Conservation (phyloP, 2,113 vertebrate species). For the Oriolus oriolus region DNA sequence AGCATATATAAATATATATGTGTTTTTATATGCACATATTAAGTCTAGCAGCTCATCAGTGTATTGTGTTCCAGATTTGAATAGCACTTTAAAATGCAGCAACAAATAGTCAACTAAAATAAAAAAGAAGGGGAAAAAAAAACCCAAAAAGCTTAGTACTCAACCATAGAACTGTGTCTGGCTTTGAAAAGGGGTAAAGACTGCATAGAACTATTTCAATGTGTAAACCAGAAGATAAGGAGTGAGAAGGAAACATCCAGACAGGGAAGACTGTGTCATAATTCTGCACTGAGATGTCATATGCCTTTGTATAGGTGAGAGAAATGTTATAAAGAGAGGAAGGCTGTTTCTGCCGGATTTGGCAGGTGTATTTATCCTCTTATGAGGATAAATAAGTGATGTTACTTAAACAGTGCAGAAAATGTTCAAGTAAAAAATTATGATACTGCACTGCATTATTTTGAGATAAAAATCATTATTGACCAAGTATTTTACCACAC, state of each 20-base stretch:
- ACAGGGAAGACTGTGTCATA: background rate
- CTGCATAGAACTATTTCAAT: background rate
- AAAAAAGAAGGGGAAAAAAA: background rate
- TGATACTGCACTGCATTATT: background rate
- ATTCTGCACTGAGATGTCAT: background rate
- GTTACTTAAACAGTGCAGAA: background rate
- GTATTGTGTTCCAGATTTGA: background rate
- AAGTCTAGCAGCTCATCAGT: background rate
- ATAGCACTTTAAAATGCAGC: background rate
- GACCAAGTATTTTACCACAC: background rate
- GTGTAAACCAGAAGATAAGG: background rate
- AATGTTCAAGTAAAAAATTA: background rate
- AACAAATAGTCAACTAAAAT: background rate
- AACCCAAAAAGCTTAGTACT: background rate
- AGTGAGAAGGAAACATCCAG: background rate
- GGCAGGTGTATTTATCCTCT: background rate
- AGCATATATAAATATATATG: slow-evolving; percentile 10
- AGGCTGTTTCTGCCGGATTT: background rate
- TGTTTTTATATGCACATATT: background rate
- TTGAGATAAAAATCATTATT: background rate
- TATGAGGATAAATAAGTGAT: background rate
- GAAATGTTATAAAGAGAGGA: background rate
- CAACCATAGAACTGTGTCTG: background rate
- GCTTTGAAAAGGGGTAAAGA: background rate
- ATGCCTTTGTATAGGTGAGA: background rate